Percentiles rank a stretch among this genome's conserved stretches.
These are phyloP conservation scores for Ailuropoda melanoleuca DNA, from an alignment of 2,113 vertebrate genomes.

Conservation along the genomic window DNA sequence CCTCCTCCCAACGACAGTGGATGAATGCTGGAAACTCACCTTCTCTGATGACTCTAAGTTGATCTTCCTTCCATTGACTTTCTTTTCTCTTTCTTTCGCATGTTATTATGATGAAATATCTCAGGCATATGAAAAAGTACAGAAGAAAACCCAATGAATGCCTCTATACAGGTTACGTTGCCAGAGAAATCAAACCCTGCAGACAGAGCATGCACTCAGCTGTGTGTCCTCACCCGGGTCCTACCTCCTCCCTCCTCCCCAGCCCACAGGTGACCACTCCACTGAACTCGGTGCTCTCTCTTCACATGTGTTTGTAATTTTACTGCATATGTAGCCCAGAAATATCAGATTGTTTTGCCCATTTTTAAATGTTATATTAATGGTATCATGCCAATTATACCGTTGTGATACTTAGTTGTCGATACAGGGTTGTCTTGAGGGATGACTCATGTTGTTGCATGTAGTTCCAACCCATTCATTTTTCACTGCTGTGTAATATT, in stretches of 20 bases:
- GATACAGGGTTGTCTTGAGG: not conserved
- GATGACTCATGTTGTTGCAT: no score
- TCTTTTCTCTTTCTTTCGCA: not conserved
- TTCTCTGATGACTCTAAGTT: not conserved
- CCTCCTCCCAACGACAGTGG: not conserved
- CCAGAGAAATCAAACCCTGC: not conserved
- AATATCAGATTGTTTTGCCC: not conserved
- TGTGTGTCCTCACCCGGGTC: not conserved
- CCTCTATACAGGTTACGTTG: not conserved
- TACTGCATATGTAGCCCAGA: not conserved
- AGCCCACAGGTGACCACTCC: not conserved
- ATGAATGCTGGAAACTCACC: not conserved
- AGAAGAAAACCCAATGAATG: not conserved
- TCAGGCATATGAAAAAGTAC: not conserved
- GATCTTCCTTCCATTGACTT: not conserved
- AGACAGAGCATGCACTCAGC: no score
- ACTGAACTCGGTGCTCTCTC: not conserved
- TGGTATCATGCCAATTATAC: accelerated
- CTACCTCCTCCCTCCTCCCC: not conserved
- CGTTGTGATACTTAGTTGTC: not conserved
- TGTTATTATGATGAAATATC: not conserved
- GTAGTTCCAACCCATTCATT: no score
- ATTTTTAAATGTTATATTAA: not conserved
- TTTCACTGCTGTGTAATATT: not conserved
- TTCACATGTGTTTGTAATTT: no score